Conservation (phyloP, 2,888 invertebrate species). For the Leuctra nigra region DNA sequence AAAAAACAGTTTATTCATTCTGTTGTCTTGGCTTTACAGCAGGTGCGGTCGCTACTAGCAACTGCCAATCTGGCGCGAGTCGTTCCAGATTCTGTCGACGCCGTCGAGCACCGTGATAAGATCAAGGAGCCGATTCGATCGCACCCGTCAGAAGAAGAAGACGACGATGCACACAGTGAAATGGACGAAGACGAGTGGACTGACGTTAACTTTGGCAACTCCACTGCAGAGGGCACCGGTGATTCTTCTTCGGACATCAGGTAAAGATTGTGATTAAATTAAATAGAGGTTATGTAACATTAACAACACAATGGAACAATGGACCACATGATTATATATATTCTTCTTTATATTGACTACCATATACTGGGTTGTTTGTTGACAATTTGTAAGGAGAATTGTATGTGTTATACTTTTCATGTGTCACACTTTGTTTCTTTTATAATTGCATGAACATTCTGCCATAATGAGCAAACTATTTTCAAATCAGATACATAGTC, state of each 20-base stretch:
- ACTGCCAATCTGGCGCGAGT: slow-evolving; percentile 31
- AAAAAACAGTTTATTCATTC: too few species aligned
- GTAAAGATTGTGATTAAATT: slow-evolving; percentile 47
- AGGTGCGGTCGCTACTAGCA: not conserved
- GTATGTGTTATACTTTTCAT: too few species aligned
- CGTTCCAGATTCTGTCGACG: not conserved
- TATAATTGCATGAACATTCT: too few species aligned
- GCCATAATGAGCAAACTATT: too few species aligned
- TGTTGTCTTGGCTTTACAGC: too few species aligned
- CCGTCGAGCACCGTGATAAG: too few species aligned
- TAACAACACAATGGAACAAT: too few species aligned
- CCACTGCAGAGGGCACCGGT: slow-evolving; percentile 61
- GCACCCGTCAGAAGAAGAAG: slow-evolving; percentile 35
- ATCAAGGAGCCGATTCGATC: slow-evolving; percentile 28
- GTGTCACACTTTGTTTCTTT: too few species aligned
- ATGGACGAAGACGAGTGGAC: slow-evolving; percentile 97
- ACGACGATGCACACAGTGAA: slow-evolving; percentile 61
- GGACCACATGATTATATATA: not conserved
- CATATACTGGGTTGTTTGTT: too few species aligned
- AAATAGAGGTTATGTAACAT: slow-evolving; percentile 40
- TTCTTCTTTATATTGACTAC: too few species aligned
- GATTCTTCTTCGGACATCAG: slow-evolving; percentile 44
- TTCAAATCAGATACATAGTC: too few species aligned
- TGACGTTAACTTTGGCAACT: slow-evolving; percentile 82
- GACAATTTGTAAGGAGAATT: too few species aligned